Conservation (phyloP, 2,888 invertebrate genomes). For the Scaptomyza polygonia region DNA sequence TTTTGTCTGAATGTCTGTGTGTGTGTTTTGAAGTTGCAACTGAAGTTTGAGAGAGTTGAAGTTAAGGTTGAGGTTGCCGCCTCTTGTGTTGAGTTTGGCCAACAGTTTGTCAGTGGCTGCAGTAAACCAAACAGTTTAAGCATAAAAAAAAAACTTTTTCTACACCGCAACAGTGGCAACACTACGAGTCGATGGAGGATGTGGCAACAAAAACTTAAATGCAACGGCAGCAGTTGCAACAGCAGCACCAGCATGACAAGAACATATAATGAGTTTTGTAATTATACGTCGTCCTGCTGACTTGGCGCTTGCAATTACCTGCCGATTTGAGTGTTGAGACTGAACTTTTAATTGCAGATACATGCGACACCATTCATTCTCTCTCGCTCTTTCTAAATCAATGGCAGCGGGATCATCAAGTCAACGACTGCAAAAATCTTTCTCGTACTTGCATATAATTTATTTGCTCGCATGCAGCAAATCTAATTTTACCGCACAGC, state of each 20-base stretch:
- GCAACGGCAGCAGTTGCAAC: conserved; percentile 1
- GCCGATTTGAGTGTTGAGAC: conserved; percentile 54
- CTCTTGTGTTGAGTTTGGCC: conserved; percentile 59
- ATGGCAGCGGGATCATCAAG: conserved; percentile 11
- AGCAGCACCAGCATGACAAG: conserved; percentile 10
- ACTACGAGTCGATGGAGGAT: conserved; percentile 1
- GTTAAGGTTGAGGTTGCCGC: conserved; percentile 6
- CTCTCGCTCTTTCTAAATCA: conserved; percentile 8
- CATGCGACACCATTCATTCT: conserved; percentile 47
- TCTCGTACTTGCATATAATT: conserved; percentile 26
- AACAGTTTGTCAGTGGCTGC: conserved; percentile 63
- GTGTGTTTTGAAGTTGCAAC: conserved; percentile 7
- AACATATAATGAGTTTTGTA: conserved; percentile 71
- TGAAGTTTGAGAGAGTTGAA: neutral
- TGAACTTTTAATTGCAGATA: conserved; percentile 76
- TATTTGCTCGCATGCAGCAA: conserved; percentile 37
- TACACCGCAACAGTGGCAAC: conserved; percentile 30
- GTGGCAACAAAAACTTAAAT: conserved; percentile 25
- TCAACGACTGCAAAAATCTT: conserved; percentile 39
- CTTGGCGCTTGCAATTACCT: conserved; percentile 62
- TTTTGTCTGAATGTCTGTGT: conserved; percentile 29
- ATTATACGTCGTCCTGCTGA: conserved; percentile 53
- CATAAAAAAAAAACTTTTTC: conserved; percentile 54
- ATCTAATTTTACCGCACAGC: conserved; percentile 49
- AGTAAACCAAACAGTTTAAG: conserved; percentile 62